Base-by-base conservation (phyloP, 2,113 vertebrate species). In the Crypturellus undulatus region DNA sequence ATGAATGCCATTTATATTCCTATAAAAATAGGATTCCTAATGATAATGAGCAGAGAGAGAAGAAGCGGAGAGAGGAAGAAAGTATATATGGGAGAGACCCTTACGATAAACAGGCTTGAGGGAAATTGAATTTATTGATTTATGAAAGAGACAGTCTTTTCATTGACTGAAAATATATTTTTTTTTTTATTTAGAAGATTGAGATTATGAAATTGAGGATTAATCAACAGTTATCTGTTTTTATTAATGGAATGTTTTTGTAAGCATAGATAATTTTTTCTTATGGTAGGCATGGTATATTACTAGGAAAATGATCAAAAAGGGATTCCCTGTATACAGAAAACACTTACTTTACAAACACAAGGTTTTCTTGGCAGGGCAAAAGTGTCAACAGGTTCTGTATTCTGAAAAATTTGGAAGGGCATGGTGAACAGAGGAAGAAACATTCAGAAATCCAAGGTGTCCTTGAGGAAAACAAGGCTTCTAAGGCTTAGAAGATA, bases 401-500 rank as follows among this genome's bases (percentile, higher is more conserved):
- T 78, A 56, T 68, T 80, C 51, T 80, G 52, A 85, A 92, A 89
- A 89, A 71, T 21, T 54, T 91, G 72, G 69, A 95, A 93, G 77
- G 69, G 13, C 79, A 76, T 15, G 26, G 34, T 88, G 85, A 96
- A 88, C 59, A 93, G 90, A 93, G 84, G 75, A 89, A 86, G 45
- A 89, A 63, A 58, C 60, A 58, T 79, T 94, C 87, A 82, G 72
- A 87, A 91, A 81, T 86, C 60, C 52, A 80, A 86, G 84, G 85
- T 95, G 90, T 95, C 96, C 90, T 96, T 95, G 94, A 93, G 60
- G 60, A 78, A 92, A 96, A 87, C 60, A 97, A 90, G 85, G 62
- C 47, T 97, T 94, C 94, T 94, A 78, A 94, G 60, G 87, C 90
- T 97, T 90, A 86, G 76, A 94, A 94, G 87, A 95, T 96, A 86